A percentile compares a stretch with the other conserved stretches of the same genome.
phyloP scores from a whole-genome alignment of 2,113 vertebrate species.

The Panthera tigris region DNA sequence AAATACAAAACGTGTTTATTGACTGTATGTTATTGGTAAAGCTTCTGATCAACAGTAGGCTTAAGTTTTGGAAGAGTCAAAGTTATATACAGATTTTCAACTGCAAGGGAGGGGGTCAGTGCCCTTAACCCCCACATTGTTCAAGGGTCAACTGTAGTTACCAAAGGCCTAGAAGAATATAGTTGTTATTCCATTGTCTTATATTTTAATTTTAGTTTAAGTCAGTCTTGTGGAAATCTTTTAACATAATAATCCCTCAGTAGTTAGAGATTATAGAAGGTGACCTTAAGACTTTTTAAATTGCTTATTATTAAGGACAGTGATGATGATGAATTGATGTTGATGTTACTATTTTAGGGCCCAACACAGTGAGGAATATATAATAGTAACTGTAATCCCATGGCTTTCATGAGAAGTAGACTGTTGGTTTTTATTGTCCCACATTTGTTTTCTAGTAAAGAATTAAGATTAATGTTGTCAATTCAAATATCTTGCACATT shows the following conservation, averaged over 20 bases:
- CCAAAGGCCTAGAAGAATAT: conserved; percentile 20
- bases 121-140: background rate
- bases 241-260: background rate
- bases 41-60: background rate
- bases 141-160: background rate
- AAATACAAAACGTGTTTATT: background rate
- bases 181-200: conserved; percentile 18
- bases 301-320: conserved; percentile 13
- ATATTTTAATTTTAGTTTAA: conserved; percentile 30
- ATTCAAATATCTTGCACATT: background rate
- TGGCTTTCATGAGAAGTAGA: background rate
- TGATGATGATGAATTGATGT: background rate
- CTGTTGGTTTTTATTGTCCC: background rate
- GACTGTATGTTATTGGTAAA: background rate
- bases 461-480: conserved; percentile 35
- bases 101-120: background rate
- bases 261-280: conserved; percentile 22
- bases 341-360: background rate
- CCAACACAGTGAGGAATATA: background rate
- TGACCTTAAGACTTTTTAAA: background rate
- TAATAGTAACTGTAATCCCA: background rate
- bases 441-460: conserved; percentile 49
- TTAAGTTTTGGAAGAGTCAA: background rate
- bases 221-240: background rate
- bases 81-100: background rate